Conservation (phyloP, 37 sponge, comb jelly and placozoan species). For the Crambe crambe region DNA sequence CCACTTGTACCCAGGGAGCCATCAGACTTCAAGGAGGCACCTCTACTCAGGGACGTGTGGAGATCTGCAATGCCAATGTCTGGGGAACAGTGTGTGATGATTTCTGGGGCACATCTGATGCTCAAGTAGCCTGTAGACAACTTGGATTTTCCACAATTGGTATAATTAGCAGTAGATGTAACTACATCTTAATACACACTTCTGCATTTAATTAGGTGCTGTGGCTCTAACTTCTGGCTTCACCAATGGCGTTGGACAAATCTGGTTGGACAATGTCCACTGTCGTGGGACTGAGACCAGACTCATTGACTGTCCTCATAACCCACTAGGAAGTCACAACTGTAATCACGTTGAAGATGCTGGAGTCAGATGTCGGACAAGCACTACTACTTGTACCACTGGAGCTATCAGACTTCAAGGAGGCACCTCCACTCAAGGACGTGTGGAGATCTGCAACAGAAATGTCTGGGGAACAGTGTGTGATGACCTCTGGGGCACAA, state of each 20-base stretch:
- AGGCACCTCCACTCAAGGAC: not conserved
- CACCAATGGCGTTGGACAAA: conserved; percentile 5
- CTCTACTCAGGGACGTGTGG: conserved; percentile 26
- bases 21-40: conserved; percentile 33
- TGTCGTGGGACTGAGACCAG: conserved; percentile 14
- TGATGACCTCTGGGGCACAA: not conserved
- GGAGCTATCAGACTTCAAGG: not conserved
- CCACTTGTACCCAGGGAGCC: conserved; percentile 6
- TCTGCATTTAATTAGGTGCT: not conserved
- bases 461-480: not conserved
- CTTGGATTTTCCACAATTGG: not conserved
- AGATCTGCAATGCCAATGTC: conserved; percentile 28
- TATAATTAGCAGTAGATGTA: too few relatives aligned
- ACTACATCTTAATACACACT: too few relatives aligned
- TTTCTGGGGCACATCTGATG: not conserved
- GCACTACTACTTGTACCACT: not conserved
- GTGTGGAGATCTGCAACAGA: not conserved
- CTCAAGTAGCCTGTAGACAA: not conserved
- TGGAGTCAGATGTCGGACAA: conserved; percentile 9
- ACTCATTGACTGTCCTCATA: conserved; percentile 2
- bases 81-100: conserved; percentile 31
- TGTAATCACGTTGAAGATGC: conserved; percentile 12
- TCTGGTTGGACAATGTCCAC: conserved; percentile 13
- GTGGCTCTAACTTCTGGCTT: not conserved
- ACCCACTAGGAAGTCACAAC: not conserved